Percentiles rank a stretch among this genome's conserved stretches.
These are phyloP conservation scores for Vesta saturnalis DNA, from an alignment of 2,888 invertebrate species.

Conservation along the genomic window DNA sequence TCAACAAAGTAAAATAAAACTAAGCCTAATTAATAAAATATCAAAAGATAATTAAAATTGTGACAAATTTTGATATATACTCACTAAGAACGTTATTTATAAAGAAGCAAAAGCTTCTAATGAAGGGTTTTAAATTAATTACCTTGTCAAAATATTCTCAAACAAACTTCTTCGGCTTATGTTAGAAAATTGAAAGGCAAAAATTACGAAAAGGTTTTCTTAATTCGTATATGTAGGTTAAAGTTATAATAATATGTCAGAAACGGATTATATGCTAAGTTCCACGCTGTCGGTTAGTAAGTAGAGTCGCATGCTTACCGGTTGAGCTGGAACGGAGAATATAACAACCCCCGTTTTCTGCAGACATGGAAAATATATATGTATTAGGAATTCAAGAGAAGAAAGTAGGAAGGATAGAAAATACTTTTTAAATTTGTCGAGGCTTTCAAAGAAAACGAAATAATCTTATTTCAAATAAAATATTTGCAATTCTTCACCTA, in stretches of 20 bases:
- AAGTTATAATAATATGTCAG: constrained; percentile 36
- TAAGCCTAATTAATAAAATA: no score
- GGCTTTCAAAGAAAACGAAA: constrained; percentile 14
- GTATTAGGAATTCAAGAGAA: constrained; percentile 28
- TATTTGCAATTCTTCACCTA: constrained; percentile 26
- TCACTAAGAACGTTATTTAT: neutral
- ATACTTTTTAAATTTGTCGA: constrained; percentile 1
- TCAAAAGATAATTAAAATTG: neutral
- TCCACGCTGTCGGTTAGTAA: constrained; percentile 37
- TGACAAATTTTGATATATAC: neutral
- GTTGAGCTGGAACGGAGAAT: constrained; percentile 35
- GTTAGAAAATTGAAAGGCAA: constrained; percentile 22
- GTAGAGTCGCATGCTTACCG: constrained; percentile 37
- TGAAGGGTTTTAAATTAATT: constrained; percentile 8
- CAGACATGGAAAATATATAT: constrained; percentile 37
- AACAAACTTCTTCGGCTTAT: constrained; percentile 11
- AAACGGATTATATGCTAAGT: constrained; percentile 33
- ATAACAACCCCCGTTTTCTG: constrained; percentile 36
- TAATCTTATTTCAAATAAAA: constrained; percentile 29
- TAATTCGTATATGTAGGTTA: constrained; percentile 26
- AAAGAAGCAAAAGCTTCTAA: neutral
- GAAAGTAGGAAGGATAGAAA: neutral
- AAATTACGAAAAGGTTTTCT: constrained; percentile 20
- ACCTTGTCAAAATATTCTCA: neutral
- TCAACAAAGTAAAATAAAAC: no score